phyloP scores from a whole-genome alignment of 2,888 invertebrate species.

The Xestia xanthographa region DNA sequence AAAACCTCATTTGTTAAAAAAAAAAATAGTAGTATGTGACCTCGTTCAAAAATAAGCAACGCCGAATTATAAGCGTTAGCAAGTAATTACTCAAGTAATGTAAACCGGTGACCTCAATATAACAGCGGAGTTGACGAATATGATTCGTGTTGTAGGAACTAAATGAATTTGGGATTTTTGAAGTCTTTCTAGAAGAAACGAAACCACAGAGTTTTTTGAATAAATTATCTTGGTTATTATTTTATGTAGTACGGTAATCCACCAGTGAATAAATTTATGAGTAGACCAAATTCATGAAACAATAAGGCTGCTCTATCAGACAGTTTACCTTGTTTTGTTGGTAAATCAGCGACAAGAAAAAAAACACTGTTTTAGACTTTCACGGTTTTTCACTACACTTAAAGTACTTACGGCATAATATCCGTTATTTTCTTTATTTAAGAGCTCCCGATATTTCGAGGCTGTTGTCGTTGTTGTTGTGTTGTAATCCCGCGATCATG shows the following conservation, averaged over 20 bases:
- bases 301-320: background rate
- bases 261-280: background rate
- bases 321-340: background rate
- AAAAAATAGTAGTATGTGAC: conserved; percentile 16
- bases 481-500: no score
- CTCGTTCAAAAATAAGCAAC: conserved; percentile 31
- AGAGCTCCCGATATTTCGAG: no score
- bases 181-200: conserved; percentile 15
- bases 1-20: conserved; percentile 4
- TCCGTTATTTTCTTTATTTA: no score
- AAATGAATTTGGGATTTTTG: background rate
- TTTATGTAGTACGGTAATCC: background rate
- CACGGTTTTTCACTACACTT: no score
- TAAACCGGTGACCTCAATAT: conserved; percentile 43
- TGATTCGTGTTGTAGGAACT: conserved; percentile 9
- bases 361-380: no score
- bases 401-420: no score
- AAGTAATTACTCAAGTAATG: conserved; percentile 17
- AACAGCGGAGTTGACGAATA: conserved; percentile 28
- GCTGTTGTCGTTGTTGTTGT: no score
- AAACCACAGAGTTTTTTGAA: background rate
- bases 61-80: conserved; percentile 10
- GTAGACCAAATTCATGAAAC: background rate
- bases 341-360: background rate
- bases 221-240: background rate